Evolutionary conservation across 2,113 vertebrate genomes (phyloP), one percentile per base, ranked within the genome.

Genomic region (Kobus ellipsiprymnus): DNA sequence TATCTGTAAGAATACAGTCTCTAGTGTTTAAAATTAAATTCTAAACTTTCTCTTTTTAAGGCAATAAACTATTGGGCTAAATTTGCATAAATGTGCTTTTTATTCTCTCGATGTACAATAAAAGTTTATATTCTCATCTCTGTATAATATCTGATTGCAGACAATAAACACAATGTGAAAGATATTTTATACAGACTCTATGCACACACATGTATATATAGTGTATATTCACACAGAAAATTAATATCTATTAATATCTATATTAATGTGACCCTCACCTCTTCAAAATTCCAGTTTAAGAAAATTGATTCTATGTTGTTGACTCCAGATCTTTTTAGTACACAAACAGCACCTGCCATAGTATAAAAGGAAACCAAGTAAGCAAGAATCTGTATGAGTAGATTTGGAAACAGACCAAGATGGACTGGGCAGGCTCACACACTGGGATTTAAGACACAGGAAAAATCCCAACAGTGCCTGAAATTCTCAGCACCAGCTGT

Each of bases 31-130:
- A 96, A 97, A 97, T 93, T 89, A 86, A 93, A 71, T 83, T 96
- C 50, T 90, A 52, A 90, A 57, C 7, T 74, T 90, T 33, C 30
- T 62, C 33, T 82, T 94, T 93, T 62, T 92, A 92, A 97, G 93
- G 77, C 92, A 96, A 90, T 11, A 29, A 87, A 57, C 97, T 98
- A 36, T 98, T 97, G 87, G 52, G 87, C 97, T 90, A 84, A 98
- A 15, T 97, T 93, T 95, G 92, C 97, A 98, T 98, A 98, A 98
- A 85, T 87, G 71, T 95, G 48, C 59, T 93, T 91, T 95, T 92
- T 90, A 96, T 97, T 95, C 97, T 96, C 87, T 97, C 48, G 2
- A 81, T 82, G 54, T 92, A 97, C 81, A 93, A 21, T 59, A 54
- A 23, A 89, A 67, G 54, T 97, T 97, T 96, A 90, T 96, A 90